Evolutionary conservation across 2,888 invertebrate species (phyloP).

Genomic region (Neuroscelio doddi): DNA sequence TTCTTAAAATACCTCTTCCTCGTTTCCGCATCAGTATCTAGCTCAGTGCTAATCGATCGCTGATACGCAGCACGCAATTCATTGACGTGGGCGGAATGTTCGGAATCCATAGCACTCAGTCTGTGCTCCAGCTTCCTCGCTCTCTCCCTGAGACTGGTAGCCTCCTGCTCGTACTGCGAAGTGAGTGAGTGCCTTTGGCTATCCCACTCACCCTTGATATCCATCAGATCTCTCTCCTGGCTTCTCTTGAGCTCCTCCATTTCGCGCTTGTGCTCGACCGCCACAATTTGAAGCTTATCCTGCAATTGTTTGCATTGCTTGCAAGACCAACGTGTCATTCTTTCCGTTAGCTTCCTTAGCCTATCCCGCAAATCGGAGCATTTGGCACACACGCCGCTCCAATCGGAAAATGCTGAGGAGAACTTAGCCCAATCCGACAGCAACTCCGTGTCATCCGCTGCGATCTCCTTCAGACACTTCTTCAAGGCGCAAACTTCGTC

Average conservation of each 20-base stretch:
- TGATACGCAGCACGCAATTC: constrained; percentile 85
- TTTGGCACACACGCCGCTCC: constrained; percentile 75
- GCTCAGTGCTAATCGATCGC: constrained; percentile 75
- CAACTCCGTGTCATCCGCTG: constrained; percentile 31
- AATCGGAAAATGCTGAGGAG: constrained; percentile 53
- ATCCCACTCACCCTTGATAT: constrained; percentile 63
- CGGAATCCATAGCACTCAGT: constrained; percentile 83
- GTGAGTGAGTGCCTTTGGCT: constrained; percentile 72
- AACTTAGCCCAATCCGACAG: constrained; percentile 51
- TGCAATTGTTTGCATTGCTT: constrained; percentile 73
- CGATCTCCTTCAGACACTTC: constrained; percentile 52
- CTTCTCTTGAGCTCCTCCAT: constrained; percentile 68
- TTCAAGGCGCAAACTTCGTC: constrained; percentile 67
- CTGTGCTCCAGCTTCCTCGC: constrained; percentile 82
- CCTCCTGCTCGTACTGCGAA: constrained; percentile 72
- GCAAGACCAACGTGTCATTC: constrained; percentile 67
- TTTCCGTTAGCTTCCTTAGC: constrained; percentile 72
- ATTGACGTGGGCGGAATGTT: constrained; percentile 88
- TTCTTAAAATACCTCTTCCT: constrained; percentile 74
- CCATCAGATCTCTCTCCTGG: constrained; percentile 73
- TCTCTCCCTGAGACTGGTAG: constrained; percentile 77
- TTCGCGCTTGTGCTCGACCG: constrained; percentile 69
- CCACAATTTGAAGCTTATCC: constrained; percentile 70
- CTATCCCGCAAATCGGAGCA: constrained; percentile 75
- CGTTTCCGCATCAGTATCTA: constrained; percentile 76